These are phyloP conservation scores for Hyles euphorbiae DNA, from an alignment of 1,140 invertebrate genomes.

Conservation along the genomic window DNA sequence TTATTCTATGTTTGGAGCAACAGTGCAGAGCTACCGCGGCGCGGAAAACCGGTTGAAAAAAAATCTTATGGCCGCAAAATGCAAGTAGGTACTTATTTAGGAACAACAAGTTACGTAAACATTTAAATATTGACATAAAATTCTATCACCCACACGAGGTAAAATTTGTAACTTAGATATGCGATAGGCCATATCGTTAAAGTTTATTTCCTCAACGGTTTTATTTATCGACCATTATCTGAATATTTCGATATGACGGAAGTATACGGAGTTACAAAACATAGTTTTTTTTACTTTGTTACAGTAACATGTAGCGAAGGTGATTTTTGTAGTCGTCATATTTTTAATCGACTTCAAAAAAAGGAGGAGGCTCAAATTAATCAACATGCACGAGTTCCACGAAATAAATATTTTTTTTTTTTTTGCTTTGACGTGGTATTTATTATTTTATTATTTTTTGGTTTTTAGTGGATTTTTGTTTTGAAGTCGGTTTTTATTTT, in stretches of 20 bases:
- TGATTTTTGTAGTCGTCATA: too few relatives aligned
- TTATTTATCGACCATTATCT: not conserved
- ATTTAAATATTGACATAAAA: constrained; percentile 6
- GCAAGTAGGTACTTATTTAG: constrained; percentile 12
- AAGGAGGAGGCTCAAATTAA: too few relatives aligned
- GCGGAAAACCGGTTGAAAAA: constrained; percentile 34
- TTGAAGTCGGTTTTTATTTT: too few relatives aligned
- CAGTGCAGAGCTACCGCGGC: constrained; percentile 25
- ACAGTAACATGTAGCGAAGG: too few relatives aligned
- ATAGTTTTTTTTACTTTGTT: not conserved
- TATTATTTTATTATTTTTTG: too few relatives aligned
- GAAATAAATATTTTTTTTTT: too few relatives aligned
- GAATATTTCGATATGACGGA: constrained; percentile 4
- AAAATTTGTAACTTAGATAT: constrained; percentile 2
- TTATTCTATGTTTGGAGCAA: constrained; percentile 28
- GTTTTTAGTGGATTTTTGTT: too few relatives aligned
- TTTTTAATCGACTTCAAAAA: too few relatives aligned
- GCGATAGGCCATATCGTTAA: constrained; percentile 4
- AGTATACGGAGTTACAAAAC: not conserved
- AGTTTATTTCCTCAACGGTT: not conserved
- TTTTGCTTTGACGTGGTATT: too few relatives aligned
- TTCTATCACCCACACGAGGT: constrained; percentile 5
- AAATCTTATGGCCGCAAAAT: constrained; percentile 24
- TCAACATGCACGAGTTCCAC: too few relatives aligned
- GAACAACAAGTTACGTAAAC: constrained; percentile 12